Conservation (phyloP, 2,113 vertebrate species). For the Baryphthengus martii region DNA sequence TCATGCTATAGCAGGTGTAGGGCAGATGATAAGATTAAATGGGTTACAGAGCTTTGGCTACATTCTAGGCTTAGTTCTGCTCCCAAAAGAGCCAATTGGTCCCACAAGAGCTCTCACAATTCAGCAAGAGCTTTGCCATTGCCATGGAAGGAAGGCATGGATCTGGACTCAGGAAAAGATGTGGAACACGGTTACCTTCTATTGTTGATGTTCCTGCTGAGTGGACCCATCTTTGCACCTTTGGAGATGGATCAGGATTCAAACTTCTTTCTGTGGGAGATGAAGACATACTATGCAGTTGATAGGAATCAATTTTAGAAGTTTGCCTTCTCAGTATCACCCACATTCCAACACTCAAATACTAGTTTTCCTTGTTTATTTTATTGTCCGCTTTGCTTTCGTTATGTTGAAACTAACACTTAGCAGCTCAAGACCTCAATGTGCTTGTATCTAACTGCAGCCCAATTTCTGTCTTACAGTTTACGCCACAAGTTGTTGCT, state of each 20-base stretch:
- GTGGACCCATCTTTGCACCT: fast-evolving
- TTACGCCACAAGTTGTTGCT: neutral
- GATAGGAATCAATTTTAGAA: neutral
- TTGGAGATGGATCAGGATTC: neutral
- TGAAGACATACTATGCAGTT: neutral
- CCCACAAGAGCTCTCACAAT: neutral
- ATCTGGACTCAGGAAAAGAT: neutral
- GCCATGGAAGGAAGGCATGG: neutral
- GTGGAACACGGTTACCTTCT: fast-evolving
- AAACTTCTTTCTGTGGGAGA: neutral
- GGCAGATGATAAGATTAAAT: neutral
- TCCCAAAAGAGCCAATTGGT: neutral
- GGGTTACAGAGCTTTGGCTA: neutral
- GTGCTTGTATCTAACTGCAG: neutral
- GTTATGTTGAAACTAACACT: neutral
- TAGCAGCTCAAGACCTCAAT: neutral
- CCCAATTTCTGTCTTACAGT: neutral
- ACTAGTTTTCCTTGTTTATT: neutral
- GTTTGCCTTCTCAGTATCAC: neutral
- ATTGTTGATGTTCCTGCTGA: fast-evolving
- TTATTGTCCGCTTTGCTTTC: neutral
- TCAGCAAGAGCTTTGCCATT: neutral
- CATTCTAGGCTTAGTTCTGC: neutral
- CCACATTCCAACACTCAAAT: fast-evolving
- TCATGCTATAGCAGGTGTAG: neutral